Evolutionary conservation across 53 echinoderm and acorn worm genomes (phyloP), one percentile per base, ranked within the genome.

Genomic region (Paelopatides confundens): DNA sequence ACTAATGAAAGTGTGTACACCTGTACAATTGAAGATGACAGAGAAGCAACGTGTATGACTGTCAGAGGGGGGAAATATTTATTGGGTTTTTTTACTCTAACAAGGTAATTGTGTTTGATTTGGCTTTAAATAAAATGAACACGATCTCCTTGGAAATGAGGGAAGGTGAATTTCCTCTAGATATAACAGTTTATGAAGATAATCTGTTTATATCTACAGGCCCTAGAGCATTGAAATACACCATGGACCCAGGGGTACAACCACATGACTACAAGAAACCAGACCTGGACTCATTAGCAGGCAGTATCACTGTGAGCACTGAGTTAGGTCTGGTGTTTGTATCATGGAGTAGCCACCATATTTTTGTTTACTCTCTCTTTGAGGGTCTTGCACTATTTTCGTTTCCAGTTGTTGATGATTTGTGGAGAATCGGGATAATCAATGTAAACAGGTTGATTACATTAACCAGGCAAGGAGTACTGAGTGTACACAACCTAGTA

Each of bases 1-100:
- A 54, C 18, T 17, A 54, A 54, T 18, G 54, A 54, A 14, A 43
- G 43, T 10, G 43, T 43, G 3, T 5, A 54, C 4, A 0, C 12
- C 18, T 5, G 54, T 17, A 17, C 54, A n/a, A 5, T 54, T 13
- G 23, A 17, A 15, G 18, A 54, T 18, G 4, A 18, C 17, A 39
- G 27, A 6, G 71, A 21, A 27, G 71, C 37, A 26, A 27, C 21
- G 39, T 38, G 71, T 5, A 31, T 68, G 68, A 13, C 17, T 68
- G 68, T 68, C 33, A 68, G 35, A 11, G 68, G 33, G 13, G 35
- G 31, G 68, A 68, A 29, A 68, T 68, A 68, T 68, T 35, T 71
- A 39, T 71, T 18, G 37, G 71, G 12, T 37, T 71, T 5, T 40
- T 18, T 17, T 18, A 29, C n/a, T 71, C 71, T 4, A 71, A 71